These are phyloP conservation scores for Catharus ustulatus DNA, from an alignment of 2,797 vertebrate genomes.

Conservation along the genomic window DNA sequence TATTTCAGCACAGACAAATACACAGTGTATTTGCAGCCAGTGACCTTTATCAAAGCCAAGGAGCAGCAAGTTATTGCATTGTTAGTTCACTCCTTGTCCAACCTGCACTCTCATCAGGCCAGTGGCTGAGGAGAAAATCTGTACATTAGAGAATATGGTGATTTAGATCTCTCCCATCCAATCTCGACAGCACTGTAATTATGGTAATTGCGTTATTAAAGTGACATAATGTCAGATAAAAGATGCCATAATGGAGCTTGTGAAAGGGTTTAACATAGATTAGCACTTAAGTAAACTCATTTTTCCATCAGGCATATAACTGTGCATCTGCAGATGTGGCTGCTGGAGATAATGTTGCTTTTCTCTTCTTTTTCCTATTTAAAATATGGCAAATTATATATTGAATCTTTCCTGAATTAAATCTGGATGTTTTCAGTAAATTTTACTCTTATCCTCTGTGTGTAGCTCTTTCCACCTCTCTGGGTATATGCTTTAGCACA, in stretches of 20 bases:
- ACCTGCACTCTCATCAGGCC: not conserved
- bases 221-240: constrained; percentile 45
- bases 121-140: constrained; percentile 1
- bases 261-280: constrained; percentile 34
- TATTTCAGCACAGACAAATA: not conserved
- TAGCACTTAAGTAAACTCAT: constrained; percentile 16
- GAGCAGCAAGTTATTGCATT: not conserved
- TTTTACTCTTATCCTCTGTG: not conserved
- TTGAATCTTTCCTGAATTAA: not conserved
- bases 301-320: not conserved
- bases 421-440: not conserved
- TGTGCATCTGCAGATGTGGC: not conserved
- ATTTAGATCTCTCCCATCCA: constrained; percentile 5
- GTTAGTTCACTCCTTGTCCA: not conserved
- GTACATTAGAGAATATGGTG: not conserved
- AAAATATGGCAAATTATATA: not conserved
- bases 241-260: constrained; percentile 46
- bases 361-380: not conserved
- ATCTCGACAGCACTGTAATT: constrained; percentile 43
- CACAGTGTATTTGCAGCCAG: not conserved
- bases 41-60: not conserved
- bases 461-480: not conserved
- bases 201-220: constrained; percentile 61
- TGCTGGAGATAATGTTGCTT: not conserved
- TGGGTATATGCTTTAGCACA: not conserved